These are phyloP conservation scores for Champsocephalus esox DNA, from an alignment of 2,797 vertebrate species.

Conservation along the genomic window DNA sequence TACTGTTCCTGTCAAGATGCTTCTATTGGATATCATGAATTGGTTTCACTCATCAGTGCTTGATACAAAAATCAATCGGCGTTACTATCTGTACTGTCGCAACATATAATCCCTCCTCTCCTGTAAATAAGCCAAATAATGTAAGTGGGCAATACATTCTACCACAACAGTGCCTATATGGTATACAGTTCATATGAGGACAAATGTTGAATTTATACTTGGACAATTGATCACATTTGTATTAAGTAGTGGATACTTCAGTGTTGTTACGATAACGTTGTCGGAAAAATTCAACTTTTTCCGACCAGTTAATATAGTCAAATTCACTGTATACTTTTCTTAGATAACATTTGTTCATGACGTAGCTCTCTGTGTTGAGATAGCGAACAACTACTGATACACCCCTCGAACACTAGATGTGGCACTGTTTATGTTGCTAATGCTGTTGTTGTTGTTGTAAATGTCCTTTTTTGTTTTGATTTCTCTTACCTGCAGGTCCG, in stretches of 20 bases:
- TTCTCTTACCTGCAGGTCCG: too few relatives aligned
- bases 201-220: background rate
- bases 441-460: too few relatives aligned
- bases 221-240: background rate
- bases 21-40: conserved; percentile 16
- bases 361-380: background rate
- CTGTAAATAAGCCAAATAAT: background rate
- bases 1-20: conserved; percentile 10
- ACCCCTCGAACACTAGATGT: too few relatives aligned
- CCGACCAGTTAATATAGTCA: background rate
- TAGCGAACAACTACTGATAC: too few relatives aligned
- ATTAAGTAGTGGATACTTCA: background rate
- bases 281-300: background rate
- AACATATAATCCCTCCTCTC: background rate
- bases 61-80: conserved; percentile 24
- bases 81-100: conserved; percentile 9
- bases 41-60: conserved; percentile 6
- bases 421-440: too few relatives aligned
- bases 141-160: background rate
- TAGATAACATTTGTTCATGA: background rate
- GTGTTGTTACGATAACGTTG: background rate
- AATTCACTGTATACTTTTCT: background rate
- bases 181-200: background rate
- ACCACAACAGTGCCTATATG: background rate
- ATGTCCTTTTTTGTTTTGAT: too few relatives aligned